Conservation (phyloP, 2,113 vertebrate species). For the Vidua macroura region DNA sequence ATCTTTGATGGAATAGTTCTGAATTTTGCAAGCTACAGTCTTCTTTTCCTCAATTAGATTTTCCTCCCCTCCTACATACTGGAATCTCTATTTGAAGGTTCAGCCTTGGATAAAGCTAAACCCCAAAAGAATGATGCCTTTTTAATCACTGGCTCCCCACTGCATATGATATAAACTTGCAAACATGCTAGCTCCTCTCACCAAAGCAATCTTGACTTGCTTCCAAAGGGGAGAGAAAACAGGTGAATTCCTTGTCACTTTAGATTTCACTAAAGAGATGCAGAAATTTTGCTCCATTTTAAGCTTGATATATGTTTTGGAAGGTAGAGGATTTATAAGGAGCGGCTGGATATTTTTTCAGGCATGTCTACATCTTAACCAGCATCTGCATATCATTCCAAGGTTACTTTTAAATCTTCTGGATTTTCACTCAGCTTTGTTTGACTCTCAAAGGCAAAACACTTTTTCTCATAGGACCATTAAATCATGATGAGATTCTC, state of each 20-base stretch:
- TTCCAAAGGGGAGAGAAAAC: background rate
- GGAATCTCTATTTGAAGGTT: background rate
- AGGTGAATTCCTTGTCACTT: background rate
- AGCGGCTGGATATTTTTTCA: background rate
- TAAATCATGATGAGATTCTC: background rate
- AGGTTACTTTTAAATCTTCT: background rate
- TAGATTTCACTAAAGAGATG: background rate
- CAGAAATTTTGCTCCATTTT: background rate
- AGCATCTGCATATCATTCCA: background rate
- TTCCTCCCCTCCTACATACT: background rate
- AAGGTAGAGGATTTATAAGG: background rate
- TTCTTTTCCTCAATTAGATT: background rate
- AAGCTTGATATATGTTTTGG: background rate
- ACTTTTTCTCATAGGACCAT: background rate
- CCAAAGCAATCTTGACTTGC: background rate
- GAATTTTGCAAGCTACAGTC: background rate
- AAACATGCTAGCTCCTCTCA: background rate
- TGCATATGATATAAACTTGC: background rate
- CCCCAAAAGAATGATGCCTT: background rate
- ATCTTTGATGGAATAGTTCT: conserved; percentile 34
- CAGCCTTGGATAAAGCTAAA: background rate
- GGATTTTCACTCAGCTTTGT: background rate
- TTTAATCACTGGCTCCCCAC: background rate
- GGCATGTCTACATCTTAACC: background rate
- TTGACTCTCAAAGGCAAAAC: background rate